phyloP scores from a whole-genome alignment of 2,113 vertebrate species.

The Meriones unguiculatus region DNA sequence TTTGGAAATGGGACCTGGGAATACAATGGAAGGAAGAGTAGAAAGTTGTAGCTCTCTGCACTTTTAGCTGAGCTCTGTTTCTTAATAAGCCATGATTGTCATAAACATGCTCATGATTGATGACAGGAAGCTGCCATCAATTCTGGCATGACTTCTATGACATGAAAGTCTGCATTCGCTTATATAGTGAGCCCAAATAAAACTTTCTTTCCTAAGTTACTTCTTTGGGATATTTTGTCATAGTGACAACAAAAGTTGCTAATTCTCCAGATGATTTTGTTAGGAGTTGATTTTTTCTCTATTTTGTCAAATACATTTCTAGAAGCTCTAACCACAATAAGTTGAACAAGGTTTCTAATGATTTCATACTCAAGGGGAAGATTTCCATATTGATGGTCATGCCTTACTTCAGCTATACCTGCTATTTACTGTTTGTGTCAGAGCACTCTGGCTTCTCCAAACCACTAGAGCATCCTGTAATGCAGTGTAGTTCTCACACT shows the following conservation, averaged over 20 bases:
- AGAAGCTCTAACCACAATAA: not conserved
- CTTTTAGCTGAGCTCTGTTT: not conserved
- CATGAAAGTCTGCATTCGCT: not conserved
- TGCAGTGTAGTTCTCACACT: not conserved
- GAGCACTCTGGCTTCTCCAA: not conserved
- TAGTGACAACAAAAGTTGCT: not conserved
- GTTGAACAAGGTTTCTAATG: not conserved
- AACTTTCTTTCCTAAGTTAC: not conserved
- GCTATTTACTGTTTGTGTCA: not conserved
- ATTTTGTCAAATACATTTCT: slow-evolving; percentile 5
- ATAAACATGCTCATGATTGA: too few relatives aligned
- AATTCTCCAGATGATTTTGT: not conserved
- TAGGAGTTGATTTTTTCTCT: not conserved
- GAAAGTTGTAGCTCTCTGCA: not conserved
- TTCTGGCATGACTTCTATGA: not conserved
- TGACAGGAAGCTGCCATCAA: not conserved
- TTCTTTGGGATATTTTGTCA: not conserved
- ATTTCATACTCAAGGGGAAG: not conserved
- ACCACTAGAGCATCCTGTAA: not conserved
- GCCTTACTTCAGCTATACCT: not conserved
- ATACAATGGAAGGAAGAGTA: not conserved
- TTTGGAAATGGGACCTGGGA: not conserved
- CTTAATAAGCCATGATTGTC: not conserved
- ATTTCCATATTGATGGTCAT: not conserved
- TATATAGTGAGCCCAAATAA: not conserved